phyloP scores from a whole-genome alignment of 1,140 invertebrate species.

The Drosophila takahashii region DNA sequence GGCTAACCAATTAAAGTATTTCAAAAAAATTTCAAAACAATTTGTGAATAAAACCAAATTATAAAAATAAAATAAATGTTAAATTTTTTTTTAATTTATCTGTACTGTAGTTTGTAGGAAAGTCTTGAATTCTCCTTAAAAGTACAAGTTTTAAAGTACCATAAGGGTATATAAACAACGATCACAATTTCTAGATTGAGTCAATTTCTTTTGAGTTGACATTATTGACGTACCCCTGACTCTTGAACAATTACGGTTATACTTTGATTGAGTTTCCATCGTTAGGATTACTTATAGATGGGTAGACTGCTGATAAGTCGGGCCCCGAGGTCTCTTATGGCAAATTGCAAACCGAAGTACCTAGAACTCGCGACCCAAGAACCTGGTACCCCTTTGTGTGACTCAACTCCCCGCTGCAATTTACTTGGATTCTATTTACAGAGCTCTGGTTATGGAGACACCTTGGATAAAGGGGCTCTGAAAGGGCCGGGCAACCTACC shows the following conservation, averaged over 20 bases:
- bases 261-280: constrained; percentile 37
- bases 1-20: too few species aligned
- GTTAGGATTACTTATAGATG: constrained; percentile 28
- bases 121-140: background rate
- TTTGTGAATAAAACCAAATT: too few species aligned
- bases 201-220: background rate
- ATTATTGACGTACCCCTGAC: background rate
- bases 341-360: constrained; percentile 18
- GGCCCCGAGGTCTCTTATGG: constrained; percentile 36
- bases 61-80: too few species aligned
- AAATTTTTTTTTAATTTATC: too few species aligned
- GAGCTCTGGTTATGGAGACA: constrained; percentile 2
- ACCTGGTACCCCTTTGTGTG: background rate
- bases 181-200: background rate
- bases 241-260: constrained; percentile 1
- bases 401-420: constrained; percentile 29
- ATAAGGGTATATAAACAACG: background rate
- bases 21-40: background rate
- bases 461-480: background rate
- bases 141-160: background rate
- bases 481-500: constrained; percentile 42
- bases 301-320: constrained; percentile 12
- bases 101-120: too few species aligned
- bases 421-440: constrained; percentile 24
- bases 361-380: background rate